A percentile compares a stretch with the other conserved stretches of the same genome.
These are phyloP conservation scores for Neosalanx taihuensis DNA, from an alignment of 2,797 vertebrate genomes.

Conservation along the genomic window DNA sequence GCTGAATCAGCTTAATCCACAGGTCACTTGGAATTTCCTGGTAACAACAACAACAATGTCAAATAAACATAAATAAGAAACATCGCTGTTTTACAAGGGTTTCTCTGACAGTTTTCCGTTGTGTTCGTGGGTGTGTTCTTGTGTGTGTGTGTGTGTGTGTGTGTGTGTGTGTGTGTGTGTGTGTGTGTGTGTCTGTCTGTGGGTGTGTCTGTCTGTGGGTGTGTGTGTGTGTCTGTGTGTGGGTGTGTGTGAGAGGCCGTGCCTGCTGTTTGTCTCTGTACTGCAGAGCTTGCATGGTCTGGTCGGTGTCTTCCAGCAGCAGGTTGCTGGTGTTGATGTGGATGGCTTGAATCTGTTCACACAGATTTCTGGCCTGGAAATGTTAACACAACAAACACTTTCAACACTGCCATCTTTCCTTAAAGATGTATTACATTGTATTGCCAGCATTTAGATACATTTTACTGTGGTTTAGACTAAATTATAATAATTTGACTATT, in stretches of 20 bases:
- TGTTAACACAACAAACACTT: slow-evolving; percentile 28
- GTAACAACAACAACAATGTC: slow-evolving; percentile 11
- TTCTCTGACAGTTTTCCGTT: background rate
- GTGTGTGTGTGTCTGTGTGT: background rate
- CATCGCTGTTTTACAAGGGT: background rate
- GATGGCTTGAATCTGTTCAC: slow-evolving; percentile 55
- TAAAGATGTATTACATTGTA: too few species aligned
- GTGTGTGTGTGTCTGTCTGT: background rate
- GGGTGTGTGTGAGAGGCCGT: slow-evolving; percentile 3
- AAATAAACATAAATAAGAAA: background rate
- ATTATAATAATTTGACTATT: too few species aligned
- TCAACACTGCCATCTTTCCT: background rate
- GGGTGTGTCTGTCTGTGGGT: background rate
- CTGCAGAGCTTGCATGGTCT: slow-evolving; percentile 24
- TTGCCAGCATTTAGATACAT: too few species aligned
- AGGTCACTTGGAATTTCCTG: slow-evolving; percentile 66
- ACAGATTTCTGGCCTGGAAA: slow-evolving; percentile 64
- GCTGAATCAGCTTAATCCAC: slow-evolving; percentile 71
- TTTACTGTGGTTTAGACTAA: too few species aligned
- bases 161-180: too few species aligned
- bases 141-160: background rate
- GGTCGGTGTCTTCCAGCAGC: slow-evolving; percentile 51
- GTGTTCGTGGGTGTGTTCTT: background rate
- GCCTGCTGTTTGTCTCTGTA: slow-evolving; percentile 47
- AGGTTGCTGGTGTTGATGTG: slow-evolving; percentile 55